Base-by-base conservation (phyloP, 2,797 vertebrate genomes). In the Falco columbarius region DNA sequence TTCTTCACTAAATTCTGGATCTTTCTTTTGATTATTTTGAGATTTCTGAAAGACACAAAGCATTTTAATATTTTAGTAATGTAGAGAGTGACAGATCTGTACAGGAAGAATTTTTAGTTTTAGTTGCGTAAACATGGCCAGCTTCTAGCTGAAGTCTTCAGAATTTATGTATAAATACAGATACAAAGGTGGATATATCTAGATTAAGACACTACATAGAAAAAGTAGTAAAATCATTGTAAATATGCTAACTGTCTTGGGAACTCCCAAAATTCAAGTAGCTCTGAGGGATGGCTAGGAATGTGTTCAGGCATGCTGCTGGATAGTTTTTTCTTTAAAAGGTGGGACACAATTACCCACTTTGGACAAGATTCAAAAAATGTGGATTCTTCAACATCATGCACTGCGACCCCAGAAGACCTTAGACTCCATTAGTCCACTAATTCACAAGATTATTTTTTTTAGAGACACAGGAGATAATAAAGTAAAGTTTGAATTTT, bases 301-400 rank as follows among this genome's bases (percentile, higher is more conserved):
- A 75, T 11, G 20, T 84, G 38, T 54, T 86, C 77, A 90, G 62
- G 54, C 73, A 75, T 62, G 54, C 29, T 62, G 13, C 38, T 66
- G 70, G 54, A 68, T 71, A 72, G 46, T 84, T 94, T 84, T 93
- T 58, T 51, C 89, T 91, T 92, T 86, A 68, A 89, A 92, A 93
- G 42, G 51, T 70, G 30, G 85, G 38, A 34, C 18, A 20, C 21
- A 77, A 91, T 89, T 66, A 36, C 11, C 21, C 46, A 34, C 34
- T 66, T 66, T 74, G 59, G 74, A 79, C 15, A 4, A 52, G 58
- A 62, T 65, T 87, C 19, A 55, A 47, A 89, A 95, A 92, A 95
- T 26, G 47, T 0, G 1, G 30, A 38, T 55, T 91, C 52, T 85
- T 91, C 36, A 68, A 4, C 36, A 51, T 93, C 81, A 34, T 72